These are phyloP conservation scores for Dendroctonus valens DNA, from an alignment of 1,140 invertebrate species.

Conservation along the genomic window DNA sequence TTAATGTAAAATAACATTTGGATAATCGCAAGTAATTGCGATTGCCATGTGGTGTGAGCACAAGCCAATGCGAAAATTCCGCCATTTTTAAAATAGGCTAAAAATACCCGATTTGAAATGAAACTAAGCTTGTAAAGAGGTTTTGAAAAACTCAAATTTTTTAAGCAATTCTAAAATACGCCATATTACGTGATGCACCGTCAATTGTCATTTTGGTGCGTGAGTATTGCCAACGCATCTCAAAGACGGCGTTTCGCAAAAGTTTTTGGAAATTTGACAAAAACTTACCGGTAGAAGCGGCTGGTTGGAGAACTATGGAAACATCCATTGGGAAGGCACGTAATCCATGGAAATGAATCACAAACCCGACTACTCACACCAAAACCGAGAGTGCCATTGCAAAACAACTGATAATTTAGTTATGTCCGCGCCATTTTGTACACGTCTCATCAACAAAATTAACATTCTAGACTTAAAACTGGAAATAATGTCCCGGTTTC, in stretches of 20 bases:
- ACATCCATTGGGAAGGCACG: constrained; percentile 8
- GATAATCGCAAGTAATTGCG: too few relatives aligned
- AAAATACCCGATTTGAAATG: too few relatives aligned
- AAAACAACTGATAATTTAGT: constrained; percentile 19
- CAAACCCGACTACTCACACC: constrained; percentile 12
- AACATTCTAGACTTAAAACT: background rate
- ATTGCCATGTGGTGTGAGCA: too few relatives aligned
- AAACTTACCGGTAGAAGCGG: background rate
- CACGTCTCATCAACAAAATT: constrained; percentile 8
- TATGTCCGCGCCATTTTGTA: constrained; percentile 26
- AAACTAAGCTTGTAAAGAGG: too few relatives aligned
- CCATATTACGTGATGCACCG: constrained; percentile 8
- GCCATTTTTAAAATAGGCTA: too few relatives aligned
- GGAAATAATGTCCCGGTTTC: constrained; percentile 8
- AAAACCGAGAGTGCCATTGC: background rate
- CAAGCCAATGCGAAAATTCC: too few relatives aligned
- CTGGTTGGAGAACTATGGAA: background rate
- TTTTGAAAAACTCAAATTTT: too few relatives aligned
- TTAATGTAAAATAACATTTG: too few relatives aligned
- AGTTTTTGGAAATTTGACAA: background rate
- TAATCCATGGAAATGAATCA: constrained; percentile 21
- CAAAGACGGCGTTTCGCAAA: background rate
- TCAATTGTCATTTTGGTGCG: constrained; percentile 16
- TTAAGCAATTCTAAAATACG: background rate
- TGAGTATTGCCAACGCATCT: constrained; percentile 17